These are phyloP conservation scores for Sialis lutaria DNA, from an alignment of 2,888 invertebrate species.

Conservation along the genomic window DNA sequence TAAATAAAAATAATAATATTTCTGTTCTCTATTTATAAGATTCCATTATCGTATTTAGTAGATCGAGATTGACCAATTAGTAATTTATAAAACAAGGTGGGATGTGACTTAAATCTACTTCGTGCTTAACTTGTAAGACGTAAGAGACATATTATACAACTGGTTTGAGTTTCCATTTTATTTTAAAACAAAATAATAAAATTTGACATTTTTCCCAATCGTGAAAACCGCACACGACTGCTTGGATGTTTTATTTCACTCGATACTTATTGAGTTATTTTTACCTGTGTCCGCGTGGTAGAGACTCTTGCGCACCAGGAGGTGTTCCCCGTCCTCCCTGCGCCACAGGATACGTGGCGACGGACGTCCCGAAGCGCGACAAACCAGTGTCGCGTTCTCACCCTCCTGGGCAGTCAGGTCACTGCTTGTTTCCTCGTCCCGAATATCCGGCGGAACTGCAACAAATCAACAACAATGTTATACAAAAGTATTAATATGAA, in stretches of 20 bases:
- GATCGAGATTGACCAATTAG: no score
- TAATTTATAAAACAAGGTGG: no score
- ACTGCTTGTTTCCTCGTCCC: constrained; percentile 38
- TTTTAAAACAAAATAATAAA: not conserved
- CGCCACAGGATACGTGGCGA: constrained; percentile 39
- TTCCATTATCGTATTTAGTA: no score
- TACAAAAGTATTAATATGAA: no score
- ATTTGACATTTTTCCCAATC: not conserved
- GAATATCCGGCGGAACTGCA: constrained; percentile 43
- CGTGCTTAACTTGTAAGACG: not conserved
- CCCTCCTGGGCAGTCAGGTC: constrained; percentile 40
- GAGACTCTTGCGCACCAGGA: constrained; percentile 21
- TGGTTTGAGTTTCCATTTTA: not conserved
- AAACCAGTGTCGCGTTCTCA: constrained; percentile 39
- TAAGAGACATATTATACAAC: not conserved
- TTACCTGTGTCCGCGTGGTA: constrained; percentile 27
- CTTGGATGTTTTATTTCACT: no score
- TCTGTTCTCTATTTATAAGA: no score
- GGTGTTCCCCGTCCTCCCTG: constrained; percentile 34
- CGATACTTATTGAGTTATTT: not conserved
- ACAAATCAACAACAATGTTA: constrained; percentile 7
- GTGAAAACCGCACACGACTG: no score
- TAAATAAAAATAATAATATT: no score
- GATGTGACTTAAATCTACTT: no score
- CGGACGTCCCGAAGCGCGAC: constrained; percentile 38